Conservation (phyloP, 2,888 invertebrate genomes). For the Drosophila rellima region DNA sequence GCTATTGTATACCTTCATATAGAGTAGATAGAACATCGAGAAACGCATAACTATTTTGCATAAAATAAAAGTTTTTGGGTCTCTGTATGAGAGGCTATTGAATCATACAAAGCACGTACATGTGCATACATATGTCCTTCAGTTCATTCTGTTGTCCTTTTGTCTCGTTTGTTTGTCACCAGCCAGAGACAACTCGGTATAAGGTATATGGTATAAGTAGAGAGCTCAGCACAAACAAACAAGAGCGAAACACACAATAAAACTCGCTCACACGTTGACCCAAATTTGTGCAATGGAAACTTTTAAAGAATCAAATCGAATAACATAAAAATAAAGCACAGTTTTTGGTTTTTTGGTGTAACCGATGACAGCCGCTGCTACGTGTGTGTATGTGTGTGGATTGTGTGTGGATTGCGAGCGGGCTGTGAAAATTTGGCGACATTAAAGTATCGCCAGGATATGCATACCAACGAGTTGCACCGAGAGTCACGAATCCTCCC, state of each 20-base stretch:
- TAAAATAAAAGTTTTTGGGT: constrained; percentile 72
- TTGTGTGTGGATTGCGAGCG: constrained; percentile 15
- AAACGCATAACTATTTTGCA: constrained; percentile 77
- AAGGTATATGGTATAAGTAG: constrained; percentile 30
- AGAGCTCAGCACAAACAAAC: constrained; percentile 25
- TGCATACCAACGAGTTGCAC: constrained; percentile 32
- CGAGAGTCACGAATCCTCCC: constrained; percentile 16
- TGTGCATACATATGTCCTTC: constrained; percentile 39
- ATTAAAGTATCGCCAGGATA: constrained; percentile 41
- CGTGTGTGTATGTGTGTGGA: constrained; percentile 7
- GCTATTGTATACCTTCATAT: constrained; percentile 47
- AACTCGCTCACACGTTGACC: constrained; percentile 64
- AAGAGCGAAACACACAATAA: constrained; percentile 43
- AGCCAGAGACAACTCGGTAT: constrained; percentile 42
- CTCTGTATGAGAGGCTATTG: constrained; percentile 49
- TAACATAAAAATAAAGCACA: constrained; percentile 28
- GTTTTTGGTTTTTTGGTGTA: constrained; percentile 7
- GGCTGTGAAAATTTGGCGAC: constrained; percentile 32
- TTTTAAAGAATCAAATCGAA: constrained; percentile 63
- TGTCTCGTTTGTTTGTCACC: constrained; percentile 68
- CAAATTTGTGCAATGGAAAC: constrained; percentile 71
- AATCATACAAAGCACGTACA: constrained; percentile 73
- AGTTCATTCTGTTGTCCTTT: constrained; percentile 51
- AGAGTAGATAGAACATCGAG: constrained; percentile 48
- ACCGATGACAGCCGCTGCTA: constrained; percentile 32